Percentiles rank a stretch among this genome's conserved stretches.
Conservation (phyloP, 2,888 invertebrate genomes). For the Diplolepis rosae region DNA sequence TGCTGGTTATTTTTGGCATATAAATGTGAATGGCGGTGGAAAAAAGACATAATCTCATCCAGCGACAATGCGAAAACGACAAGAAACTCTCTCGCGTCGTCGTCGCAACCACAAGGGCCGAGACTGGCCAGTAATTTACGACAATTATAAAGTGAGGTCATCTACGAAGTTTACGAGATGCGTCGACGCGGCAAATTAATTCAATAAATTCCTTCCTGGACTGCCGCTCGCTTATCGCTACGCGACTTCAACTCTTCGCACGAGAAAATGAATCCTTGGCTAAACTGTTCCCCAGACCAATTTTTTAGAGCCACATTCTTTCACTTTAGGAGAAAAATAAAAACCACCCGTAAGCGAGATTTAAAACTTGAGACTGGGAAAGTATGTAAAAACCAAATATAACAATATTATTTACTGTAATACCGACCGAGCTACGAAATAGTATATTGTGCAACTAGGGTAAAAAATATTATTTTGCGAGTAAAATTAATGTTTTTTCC, state of each 20-base stretch:
- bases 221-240: constrained; percentile 43
- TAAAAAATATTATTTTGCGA: too few relatives aligned
- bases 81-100: constrained; percentile 39
- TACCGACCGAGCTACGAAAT: too few relatives aligned
- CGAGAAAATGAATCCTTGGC: constrained; percentile 23
- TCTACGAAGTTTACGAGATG: constrained; percentile 71
- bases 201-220: constrained; percentile 71
- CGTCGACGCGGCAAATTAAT: constrained; percentile 73
- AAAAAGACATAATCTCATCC: neutral
- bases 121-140: constrained; percentile 53
- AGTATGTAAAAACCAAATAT: too few relatives aligned
- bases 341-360: too few relatives aligned
- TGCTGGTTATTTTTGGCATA: neutral
- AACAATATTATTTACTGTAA: too few relatives aligned
- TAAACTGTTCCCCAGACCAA: neutral
- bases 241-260: constrained; percentile 34
- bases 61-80: constrained; percentile 7
- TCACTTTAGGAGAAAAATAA: neutral
- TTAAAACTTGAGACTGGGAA: too few relatives aligned
- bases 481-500: too few relatives aligned
- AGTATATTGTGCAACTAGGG: too few relatives aligned
- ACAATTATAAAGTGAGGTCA: constrained; percentile 74
- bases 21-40: neutral
- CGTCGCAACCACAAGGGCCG: constrained; percentile 42
- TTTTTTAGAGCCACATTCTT: neutral